Evolutionary conservation across 2,797 vertebrate genomes (phyloP).

Genomic region (Basileuterus tristriatus): DNA sequence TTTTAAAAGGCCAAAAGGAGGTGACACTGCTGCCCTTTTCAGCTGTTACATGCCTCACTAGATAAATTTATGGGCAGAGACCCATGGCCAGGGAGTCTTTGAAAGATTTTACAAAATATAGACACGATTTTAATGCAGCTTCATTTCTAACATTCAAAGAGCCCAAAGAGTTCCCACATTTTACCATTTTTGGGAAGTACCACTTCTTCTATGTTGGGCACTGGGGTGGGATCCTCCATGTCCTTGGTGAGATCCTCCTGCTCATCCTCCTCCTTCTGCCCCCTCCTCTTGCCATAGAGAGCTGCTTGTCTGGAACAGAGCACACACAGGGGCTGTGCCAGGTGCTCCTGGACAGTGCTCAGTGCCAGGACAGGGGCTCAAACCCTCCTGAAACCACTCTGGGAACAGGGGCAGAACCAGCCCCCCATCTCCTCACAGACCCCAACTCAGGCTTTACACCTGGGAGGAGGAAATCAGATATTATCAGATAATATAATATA

Average conservation of each 20-base stretch:
- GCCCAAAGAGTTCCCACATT: not conserved
- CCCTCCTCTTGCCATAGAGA: slow-evolving; percentile 88
- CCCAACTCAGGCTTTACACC: not conserved
- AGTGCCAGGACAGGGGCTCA: not conserved
- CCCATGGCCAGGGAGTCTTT: rapidly evolving
- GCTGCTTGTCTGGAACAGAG: slow-evolving; percentile 82
- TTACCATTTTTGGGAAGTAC: slow-evolving; percentile 92
- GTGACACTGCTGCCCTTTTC: not conserved
- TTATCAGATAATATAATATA: too few species aligned
- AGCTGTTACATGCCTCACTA: not conserved
- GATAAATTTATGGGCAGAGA: not conserved
- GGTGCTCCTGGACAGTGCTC: not conserved
- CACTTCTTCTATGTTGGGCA: slow-evolving; percentile 94
- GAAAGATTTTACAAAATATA: not conserved
- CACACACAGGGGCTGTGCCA: not conserved
- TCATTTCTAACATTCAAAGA: not conserved
- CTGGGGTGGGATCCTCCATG: slow-evolving; percentile 93
- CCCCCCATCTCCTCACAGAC: not conserved
- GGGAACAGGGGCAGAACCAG: not conserved
- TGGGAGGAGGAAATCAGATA: not conserved
- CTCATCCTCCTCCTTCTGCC: slow-evolving; percentile 91
- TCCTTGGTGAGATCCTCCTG: slow-evolving; percentile 97
- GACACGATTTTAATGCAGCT: rapidly evolving
- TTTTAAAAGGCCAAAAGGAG: not conserved
- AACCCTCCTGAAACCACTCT: not conserved